These are phyloP conservation scores for Bovichtus diacanthus DNA, from an alignment of 2,797 vertebrate genomes.

Conservation along the genomic window DNA sequence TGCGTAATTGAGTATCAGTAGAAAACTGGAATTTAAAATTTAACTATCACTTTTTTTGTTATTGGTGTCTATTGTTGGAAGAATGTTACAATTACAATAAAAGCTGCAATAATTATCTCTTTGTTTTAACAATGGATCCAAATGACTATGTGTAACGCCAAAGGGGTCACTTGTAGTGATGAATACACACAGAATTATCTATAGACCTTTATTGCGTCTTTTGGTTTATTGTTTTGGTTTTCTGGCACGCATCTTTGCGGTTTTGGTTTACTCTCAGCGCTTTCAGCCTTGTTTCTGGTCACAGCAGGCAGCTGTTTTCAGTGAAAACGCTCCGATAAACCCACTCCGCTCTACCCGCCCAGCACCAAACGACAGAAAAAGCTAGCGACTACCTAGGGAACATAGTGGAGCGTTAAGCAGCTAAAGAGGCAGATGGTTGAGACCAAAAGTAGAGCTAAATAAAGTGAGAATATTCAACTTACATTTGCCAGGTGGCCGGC, in stretches of 20 bases:
- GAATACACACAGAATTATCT: not conserved
- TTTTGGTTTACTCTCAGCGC: not conserved
- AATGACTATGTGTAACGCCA: not conserved
- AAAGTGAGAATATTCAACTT: not conserved
- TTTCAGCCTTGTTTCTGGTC: not conserved
- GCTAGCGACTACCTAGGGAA: not conserved
- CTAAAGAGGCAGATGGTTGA: not conserved
- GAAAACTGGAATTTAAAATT: too few species aligned
- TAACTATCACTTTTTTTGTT: too few species aligned
- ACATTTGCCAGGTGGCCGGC: not conserved
- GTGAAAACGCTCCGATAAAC: not conserved
- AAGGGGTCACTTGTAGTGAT: not conserved
- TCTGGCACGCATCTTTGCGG: not conserved
- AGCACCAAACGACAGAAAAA: not conserved
- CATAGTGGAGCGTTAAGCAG: not conserved
- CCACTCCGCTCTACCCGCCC: not conserved
- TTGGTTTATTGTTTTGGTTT: constrained; percentile 9
- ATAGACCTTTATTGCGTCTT: not conserved
- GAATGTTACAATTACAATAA: too few species aligned
- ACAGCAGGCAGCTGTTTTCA: not conserved
- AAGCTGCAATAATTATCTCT: not conserved
- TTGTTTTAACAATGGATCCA: not conserved
- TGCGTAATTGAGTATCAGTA: too few species aligned
- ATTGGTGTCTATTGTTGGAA: too few species aligned
- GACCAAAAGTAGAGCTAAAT: not conserved